A percentile compares a stretch with the other conserved stretches of the same genome.
Evolutionary conservation across 2,113 vertebrate genomes (phyloP).

Genomic region (Bungarus multicinctus): DNA sequence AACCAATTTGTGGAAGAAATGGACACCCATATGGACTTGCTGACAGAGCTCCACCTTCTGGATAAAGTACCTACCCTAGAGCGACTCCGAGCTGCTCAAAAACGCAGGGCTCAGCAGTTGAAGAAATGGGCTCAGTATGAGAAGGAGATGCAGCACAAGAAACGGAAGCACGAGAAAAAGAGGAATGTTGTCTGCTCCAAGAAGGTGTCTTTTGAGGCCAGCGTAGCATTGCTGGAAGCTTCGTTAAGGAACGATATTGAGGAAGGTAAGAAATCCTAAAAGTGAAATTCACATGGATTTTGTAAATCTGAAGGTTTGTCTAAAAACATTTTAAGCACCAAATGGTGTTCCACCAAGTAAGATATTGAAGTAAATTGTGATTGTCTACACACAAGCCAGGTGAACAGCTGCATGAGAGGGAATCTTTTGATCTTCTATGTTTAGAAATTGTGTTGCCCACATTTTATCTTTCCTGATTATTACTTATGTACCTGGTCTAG

Average conservation of each 20-base stretch:
- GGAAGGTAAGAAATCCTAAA: constrained; percentile 78
- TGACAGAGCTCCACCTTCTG: constrained; percentile 93
- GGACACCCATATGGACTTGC: constrained; percentile 92
- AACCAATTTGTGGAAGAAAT: constrained; percentile 58
- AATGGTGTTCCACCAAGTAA: background rate
- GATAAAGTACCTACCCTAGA: constrained; percentile 95
- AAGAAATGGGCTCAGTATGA: constrained; percentile 95
- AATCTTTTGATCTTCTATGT: background rate
- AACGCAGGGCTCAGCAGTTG: constrained; percentile 91
- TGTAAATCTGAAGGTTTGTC: background rate
- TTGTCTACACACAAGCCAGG: background rate
- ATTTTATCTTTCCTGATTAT: background rate
- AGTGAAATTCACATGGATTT: fast-evolving
- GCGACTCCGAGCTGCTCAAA: constrained; percentile 89
- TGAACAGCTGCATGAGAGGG: background rate
- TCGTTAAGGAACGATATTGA: constrained; percentile 90
- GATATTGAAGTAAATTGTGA: fast-evolving
- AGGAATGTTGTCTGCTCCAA: constrained; percentile 69
- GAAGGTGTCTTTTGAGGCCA: constrained; percentile 90
- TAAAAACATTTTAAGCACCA: fast-evolving
- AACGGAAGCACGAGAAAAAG: constrained; percentile 87
- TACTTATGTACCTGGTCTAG: background rate
- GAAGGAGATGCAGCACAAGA: constrained; percentile 93
- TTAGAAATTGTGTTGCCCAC: background rate
- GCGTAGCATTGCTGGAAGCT: constrained; percentile 89